Evolutionary conservation across 2,113 vertebrate species (phyloP).

Genomic region (Scomber japonicus): DNA sequence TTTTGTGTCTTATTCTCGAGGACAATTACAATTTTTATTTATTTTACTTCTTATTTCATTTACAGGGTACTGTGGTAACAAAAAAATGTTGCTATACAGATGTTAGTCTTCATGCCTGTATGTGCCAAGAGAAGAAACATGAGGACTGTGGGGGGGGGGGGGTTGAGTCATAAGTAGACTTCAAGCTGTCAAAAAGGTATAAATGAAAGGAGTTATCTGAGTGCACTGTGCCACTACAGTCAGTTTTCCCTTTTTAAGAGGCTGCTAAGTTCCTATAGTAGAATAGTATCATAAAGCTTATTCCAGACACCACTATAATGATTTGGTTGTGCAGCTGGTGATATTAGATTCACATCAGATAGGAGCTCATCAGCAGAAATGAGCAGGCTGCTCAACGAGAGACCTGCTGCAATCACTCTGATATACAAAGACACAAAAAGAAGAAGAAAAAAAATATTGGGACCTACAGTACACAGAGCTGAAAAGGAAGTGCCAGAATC

Average conservation of each 20-base stretch:
- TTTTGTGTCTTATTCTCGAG: neutral
- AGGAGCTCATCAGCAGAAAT: constrained; percentile 58
- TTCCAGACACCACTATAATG: constrained; percentile 30
- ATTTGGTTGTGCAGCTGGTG: constrained; percentile 45
- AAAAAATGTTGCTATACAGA: neutral
- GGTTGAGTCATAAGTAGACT: neutral
- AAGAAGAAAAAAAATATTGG: neutral
- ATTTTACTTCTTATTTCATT: neutral
- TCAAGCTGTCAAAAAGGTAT: neutral
- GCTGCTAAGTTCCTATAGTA: neutral
- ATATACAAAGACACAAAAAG: constrained; percentile 15
- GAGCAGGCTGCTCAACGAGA: constrained; percentile 10
- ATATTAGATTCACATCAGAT: constrained; percentile 50
- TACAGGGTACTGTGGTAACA: neutral
- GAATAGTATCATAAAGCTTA: neutral
- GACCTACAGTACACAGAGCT: neutral
- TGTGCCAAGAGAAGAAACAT: too few relatives aligned
- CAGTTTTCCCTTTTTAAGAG: neutral
- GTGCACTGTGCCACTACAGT: neutral
- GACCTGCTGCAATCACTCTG: constrained; percentile 18
- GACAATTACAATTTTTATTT: neutral
- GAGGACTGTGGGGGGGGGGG: neutral
- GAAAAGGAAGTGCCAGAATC: neutral
- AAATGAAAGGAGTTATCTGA: neutral
- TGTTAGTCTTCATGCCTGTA: neutral